Conservation (phyloP, 2,797 vertebrate species). For the Neosilurus hyrtlii region DNA sequence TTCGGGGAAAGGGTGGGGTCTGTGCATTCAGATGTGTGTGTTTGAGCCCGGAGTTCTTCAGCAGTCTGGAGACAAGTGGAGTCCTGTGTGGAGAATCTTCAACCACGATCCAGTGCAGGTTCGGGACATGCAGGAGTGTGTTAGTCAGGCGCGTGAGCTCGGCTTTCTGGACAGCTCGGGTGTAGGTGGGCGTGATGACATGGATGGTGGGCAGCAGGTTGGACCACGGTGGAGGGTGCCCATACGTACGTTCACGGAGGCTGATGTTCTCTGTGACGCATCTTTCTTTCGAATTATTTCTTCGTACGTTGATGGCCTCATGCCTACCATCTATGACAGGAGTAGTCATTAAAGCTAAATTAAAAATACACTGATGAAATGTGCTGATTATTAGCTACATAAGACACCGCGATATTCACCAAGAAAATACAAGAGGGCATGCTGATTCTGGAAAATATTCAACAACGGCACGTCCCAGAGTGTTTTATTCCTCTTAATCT, state of each 20-base stretch:
- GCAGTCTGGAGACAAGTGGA: slow-evolving; percentile 64
- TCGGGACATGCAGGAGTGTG: slow-evolving; percentile 75
- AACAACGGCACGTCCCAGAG: not conserved
- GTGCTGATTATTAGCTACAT: not conserved
- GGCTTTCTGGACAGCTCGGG: slow-evolving; percentile 74
- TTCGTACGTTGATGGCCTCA: not conserved
- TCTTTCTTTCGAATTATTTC: slow-evolving; percentile 54
- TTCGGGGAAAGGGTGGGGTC: slow-evolving; percentile 69
- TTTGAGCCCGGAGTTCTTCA: slow-evolving; percentile 69
- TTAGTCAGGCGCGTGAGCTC: slow-evolving; percentile 77
- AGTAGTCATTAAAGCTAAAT: not conserved
- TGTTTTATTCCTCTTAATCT: not conserved
- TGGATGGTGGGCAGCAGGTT: slow-evolving; percentile 68
- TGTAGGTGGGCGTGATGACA: slow-evolving; percentile 76
- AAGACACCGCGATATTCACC: not conserved
- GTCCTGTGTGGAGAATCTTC: slow-evolving; percentile 70
- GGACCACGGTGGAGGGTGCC: slow-evolving; percentile 69
- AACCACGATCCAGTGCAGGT: slow-evolving; percentile 79
- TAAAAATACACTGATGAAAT: not conserved
- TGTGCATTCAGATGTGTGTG: slow-evolving; percentile 76
- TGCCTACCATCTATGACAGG: slow-evolving; percentile 59
- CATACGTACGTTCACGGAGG: slow-evolving; percentile 66
- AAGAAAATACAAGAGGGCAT: not conserved
- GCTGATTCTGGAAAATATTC: not conserved
- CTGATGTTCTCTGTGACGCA: slow-evolving; percentile 60